Base-by-base conservation (phyloP, 2,888 invertebrate genomes). In the Patella depressa region DNA sequence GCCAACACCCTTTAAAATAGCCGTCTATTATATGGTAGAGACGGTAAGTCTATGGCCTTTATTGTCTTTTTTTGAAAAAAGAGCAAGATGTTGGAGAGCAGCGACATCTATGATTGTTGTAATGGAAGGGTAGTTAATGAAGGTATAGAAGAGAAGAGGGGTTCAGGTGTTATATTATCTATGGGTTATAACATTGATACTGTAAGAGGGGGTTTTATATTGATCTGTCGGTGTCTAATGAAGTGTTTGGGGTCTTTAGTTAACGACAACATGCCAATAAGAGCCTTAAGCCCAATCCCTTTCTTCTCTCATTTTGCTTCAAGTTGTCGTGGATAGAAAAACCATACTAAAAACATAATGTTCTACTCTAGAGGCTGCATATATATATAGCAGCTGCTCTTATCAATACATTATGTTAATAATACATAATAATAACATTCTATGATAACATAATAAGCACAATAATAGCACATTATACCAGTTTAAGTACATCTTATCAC, bases 241-340 rank as follows among this genome's bases (percentile, higher is more conserved):
- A 65, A 65, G 65, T 65, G 65, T 65, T 45, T 65, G 65, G 65
- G 24, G 19, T 65, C 65, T 65, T 65, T 65, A 65, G 65, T 65
- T 65, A 24, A 65, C 65, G 65, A 65, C 65, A 14, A 65, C 65
- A 14, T 65, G 65, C 65, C 65, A 65, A 65, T 65, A 65, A 65
- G 65, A 45, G 65, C 65, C 65, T 65, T 65, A 19, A 65, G 65
- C 19, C 14, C 19, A 24, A 24, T 65, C 24, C 65, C 24, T 65
- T 65, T 65, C 65, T 65, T 65, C 65, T 65, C 19, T 65, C 65
- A 65, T 65, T 65, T 65, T 65, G 65, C 24, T 65, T 45, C 45
- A 45, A 45, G 45, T 45, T 45, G 45, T 45, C 45, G 45, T 9
- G 45, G 45, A 45, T 45, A 45, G 45, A 45, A 7, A 45, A 45